phyloP scores from a whole-genome alignment of 2,797 vertebrate genomes.

The Cryptoblepharus egeriae region DNA sequence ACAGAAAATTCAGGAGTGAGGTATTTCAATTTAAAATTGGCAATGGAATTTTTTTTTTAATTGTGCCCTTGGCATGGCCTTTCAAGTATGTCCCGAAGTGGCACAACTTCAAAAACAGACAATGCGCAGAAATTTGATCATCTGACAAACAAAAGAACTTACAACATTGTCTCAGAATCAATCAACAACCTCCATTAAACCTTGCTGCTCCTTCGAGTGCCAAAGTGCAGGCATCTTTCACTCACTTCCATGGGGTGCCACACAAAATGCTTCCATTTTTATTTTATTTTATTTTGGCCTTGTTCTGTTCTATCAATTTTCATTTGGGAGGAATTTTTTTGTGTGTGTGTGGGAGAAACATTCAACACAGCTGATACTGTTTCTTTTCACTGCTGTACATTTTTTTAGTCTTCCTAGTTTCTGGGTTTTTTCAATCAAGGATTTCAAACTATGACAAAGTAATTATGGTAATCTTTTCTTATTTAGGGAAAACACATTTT shows the following conservation, averaged over 20 bases:
- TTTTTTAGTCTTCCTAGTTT: neutral
- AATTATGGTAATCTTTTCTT: conserved; percentile 7
- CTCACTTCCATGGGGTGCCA: neutral
- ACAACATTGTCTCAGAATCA: neutral
- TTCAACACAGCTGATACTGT: neutral
- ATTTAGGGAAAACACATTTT: conserved; percentile 47
- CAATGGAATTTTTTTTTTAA: conserved; percentile 25
- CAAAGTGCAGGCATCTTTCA: neutral
- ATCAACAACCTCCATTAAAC: neutral
- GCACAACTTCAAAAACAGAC: neutral
- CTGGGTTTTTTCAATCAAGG: conserved; percentile 27
- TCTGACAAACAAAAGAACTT: neutral
- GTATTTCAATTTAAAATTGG: conserved; percentile 29
- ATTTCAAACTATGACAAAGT: neutral
- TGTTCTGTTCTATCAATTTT: neutral
- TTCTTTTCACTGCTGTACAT: conserved; percentile 15
- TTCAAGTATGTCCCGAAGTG: neutral
- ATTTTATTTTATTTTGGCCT: neutral
- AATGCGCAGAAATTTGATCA: neutral
- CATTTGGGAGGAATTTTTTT: neutral
- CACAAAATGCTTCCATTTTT: neutral
- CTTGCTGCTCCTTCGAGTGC: neutral
- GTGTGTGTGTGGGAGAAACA: neutral
- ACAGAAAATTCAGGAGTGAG: conserved; percentile 7
- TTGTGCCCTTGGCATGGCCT: conserved; percentile 15